phyloP scores from a whole-genome alignment of 2,888 invertebrate species.

The Stictocephala bisonia region DNA sequence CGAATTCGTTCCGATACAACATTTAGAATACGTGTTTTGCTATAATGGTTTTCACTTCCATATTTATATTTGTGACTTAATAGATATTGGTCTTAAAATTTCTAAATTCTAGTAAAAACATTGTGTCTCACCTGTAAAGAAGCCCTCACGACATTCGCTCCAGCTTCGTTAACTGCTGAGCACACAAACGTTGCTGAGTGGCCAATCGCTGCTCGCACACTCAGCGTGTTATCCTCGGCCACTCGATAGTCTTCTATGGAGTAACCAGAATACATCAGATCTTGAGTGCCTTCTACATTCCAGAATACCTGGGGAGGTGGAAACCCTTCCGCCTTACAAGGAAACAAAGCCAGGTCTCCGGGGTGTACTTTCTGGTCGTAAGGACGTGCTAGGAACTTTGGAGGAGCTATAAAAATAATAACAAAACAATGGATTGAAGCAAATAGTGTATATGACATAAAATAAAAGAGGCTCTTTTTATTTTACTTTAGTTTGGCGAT shows the following conservation, averaged over 20 bases:
- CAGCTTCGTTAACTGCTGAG: conserved; percentile 94
- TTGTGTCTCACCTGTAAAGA: conserved; percentile 77
- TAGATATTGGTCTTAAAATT: too few relatives aligned
- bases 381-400: conserved; percentile 85
- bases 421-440: not conserved
- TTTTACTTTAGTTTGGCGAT: not conserved
- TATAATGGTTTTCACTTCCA: too few relatives aligned
- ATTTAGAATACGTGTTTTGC: too few relatives aligned
- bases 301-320: conserved; percentile 94
- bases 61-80: too few relatives aligned
- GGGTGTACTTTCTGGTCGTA: conserved; percentile 88
- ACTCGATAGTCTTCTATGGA: conserved; percentile 77
- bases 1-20: too few relatives aligned
- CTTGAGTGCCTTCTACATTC: conserved; percentile 89
- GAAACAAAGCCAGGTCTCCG: conserved; percentile 87
- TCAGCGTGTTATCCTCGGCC: conserved; percentile 70
- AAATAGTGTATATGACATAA: not conserved
- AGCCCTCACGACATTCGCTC: conserved; percentile 87
- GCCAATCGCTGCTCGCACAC: conserved; percentile 69
- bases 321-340: conserved; percentile 90
- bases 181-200: conserved; percentile 91
- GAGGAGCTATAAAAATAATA: conserved; percentile 76
- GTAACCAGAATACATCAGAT: conserved; percentile 83
- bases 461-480: not conserved
- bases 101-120: too few relatives aligned